Conservation (phyloP, 2,888 invertebrate species). For the Choristoneura rosaceana region DNA sequence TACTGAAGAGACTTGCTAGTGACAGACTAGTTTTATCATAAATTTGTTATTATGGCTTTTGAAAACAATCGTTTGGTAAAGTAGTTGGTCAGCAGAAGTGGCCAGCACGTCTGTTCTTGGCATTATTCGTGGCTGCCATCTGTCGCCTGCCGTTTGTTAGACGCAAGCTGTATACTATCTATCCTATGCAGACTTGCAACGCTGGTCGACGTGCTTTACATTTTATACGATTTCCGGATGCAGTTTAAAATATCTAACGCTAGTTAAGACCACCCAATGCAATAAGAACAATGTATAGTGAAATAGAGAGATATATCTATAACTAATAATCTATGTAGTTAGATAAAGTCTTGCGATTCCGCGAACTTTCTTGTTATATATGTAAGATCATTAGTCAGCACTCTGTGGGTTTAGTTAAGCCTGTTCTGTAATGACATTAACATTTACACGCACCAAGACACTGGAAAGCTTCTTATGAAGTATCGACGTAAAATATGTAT, state of each 20-base stretch:
- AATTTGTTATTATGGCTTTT: neutral
- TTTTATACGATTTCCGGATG: constrained; percentile 29
- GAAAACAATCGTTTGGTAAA: constrained; percentile 7
- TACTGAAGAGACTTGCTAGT: neutral
- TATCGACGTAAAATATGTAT: constrained; percentile 75
- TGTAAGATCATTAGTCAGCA: constrained; percentile 29
- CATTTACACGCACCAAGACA: constrained; percentile 51
- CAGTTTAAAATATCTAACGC: neutral
- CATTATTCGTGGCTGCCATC: constrained; percentile 64
- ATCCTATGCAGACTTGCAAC: constrained; percentile 37
- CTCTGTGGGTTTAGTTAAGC: constrained; percentile 33
- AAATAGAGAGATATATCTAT: neutral
- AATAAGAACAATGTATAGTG: neutral
- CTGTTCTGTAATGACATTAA: constrained; percentile 45
- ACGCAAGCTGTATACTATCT: constrained; percentile 40
- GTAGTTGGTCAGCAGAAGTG: constrained; percentile 31
- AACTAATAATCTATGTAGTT: neutral
- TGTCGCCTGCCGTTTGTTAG: constrained; percentile 50
- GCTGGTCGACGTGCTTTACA: constrained; percentile 39
- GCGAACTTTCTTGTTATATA: constrained; percentile 7
- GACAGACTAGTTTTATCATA: neutral
- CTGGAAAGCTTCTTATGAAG: constrained; percentile 64
- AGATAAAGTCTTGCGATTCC: neutral
- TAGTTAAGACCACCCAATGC: neutral
- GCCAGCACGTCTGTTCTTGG: constrained; percentile 43